Conservation (phyloP, 2,888 invertebrate species). For the Ophion obscuratus region DNA sequence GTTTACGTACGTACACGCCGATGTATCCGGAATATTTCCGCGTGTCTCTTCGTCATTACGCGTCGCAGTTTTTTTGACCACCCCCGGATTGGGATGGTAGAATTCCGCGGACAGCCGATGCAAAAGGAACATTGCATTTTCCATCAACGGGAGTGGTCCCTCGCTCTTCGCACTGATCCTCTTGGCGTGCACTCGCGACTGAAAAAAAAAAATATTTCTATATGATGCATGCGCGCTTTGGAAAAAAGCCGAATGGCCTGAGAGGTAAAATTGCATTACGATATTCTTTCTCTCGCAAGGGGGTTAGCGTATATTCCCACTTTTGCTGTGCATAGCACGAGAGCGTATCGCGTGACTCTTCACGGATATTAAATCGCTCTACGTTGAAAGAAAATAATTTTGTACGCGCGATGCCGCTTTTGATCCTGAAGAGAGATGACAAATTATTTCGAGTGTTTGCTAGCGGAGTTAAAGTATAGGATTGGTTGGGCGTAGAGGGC, state of each 20-base stretch:
- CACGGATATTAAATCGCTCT: too few species aligned
- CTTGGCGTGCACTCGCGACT: too few species aligned
- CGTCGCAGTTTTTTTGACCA: constrained; percentile 17
- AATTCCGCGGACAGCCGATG: constrained; percentile 27
- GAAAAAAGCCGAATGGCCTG: neutral
- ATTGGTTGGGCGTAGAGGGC: too few species aligned
- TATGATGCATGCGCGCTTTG: neutral
- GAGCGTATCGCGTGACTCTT: too few species aligned
- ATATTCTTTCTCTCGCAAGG: constrained; percentile 1
- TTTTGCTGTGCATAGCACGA: neutral
- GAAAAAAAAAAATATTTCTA: neutral
- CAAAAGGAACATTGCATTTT: constrained; percentile 61
- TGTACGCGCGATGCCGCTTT: too few species aligned
- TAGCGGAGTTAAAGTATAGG: too few species aligned
- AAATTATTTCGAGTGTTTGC: too few species aligned
- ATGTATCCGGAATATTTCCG: constrained; percentile 1
- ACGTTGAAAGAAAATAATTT: too few species aligned
- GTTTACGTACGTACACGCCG: neutral
- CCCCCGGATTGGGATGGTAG: neutral
- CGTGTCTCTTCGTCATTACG: constrained; percentile 20
- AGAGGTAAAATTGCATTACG: constrained; percentile 10
- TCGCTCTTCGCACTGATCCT: neutral
- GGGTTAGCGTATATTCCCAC: neutral
- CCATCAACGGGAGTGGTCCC: constrained; percentile 52
- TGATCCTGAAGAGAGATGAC: too few species aligned